phyloP scores from a whole-genome alignment of 2,113 vertebrate genomes.

The Gnathonemus longibarbis region DNA sequence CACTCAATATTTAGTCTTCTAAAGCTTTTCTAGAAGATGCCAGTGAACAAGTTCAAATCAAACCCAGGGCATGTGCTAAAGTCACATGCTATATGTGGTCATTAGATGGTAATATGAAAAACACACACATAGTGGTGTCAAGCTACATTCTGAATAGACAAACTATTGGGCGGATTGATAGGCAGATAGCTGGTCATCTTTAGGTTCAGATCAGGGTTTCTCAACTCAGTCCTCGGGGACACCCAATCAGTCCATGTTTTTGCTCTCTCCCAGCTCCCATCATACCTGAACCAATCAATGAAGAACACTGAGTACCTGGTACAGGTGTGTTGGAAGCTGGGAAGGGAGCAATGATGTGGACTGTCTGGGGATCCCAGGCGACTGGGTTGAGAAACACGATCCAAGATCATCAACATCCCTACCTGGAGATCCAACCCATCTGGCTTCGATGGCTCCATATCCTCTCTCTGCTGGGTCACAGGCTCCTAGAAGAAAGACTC shows the following conservation, averaged over 20 bases:
- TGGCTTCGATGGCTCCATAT: constrained; percentile 53
- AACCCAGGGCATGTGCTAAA: background rate
- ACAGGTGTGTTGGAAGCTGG: background rate
- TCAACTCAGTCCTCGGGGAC: background rate
- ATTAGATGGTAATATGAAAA: background rate
- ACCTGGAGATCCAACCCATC: constrained; percentile 54
- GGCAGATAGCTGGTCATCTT: background rate
- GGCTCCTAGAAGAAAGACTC: constrained; percentile 3
- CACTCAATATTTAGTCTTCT: background rate
- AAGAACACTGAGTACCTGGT: background rate
- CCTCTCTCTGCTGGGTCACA: constrained; percentile 31
- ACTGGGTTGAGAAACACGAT: background rate
- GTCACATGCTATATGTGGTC: background rate
- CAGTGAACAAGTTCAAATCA: background rate
- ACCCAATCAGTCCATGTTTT: background rate
- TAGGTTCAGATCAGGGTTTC: background rate
- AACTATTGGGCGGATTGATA: background rate
- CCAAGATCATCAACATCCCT: constrained; percentile 31
- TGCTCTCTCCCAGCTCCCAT: background rate
- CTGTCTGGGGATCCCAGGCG: background rate
- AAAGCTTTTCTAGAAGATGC: background rate
- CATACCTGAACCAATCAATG: background rate
- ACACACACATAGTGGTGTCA: background rate
- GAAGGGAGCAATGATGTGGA: background rate
- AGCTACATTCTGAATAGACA: background rate